Evolutionary conservation across 2,113 vertebrate genomes (phyloP).

Genomic region (Colinus virginianus): DNA sequence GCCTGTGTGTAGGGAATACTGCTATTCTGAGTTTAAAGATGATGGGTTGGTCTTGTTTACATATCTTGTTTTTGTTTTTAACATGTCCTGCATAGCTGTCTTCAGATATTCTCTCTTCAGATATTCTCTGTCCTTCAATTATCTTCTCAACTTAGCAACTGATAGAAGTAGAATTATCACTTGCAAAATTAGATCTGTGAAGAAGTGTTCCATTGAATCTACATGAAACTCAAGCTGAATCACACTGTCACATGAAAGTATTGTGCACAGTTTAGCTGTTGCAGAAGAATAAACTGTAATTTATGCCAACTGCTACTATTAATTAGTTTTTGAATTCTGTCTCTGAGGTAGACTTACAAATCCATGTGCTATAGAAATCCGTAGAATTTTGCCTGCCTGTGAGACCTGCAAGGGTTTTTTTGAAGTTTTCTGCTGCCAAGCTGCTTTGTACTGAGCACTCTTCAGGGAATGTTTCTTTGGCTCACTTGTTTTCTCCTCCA

Average conservation of each 20-base stretch:
- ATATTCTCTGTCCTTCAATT: background rate
- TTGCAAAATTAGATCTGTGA: conserved; percentile 12
- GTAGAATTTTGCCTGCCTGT: background rate
- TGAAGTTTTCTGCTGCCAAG: background rate
- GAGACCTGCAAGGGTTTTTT: background rate
- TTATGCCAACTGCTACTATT: background rate
- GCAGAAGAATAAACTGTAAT: background rate
- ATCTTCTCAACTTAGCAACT: background rate
- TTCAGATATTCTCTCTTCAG: background rate
- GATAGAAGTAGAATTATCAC: conserved; percentile 4
- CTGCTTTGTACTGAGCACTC: background rate
- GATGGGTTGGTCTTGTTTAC: background rate
- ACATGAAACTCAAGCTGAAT: background rate
- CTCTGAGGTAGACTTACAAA: background rate
- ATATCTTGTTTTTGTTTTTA: background rate
- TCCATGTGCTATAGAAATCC: background rate
- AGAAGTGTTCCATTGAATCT: background rate
- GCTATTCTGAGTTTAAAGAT: background rate
- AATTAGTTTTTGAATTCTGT: background rate
- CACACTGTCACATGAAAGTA: background rate
- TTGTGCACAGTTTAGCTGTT: background rate
- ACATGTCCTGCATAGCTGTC: background rate
- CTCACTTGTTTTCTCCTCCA: background rate
- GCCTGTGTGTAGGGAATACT: background rate
- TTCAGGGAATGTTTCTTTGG: background rate